Conservation (phyloP, 2,888 invertebrate genomes). For the Eupithecia vulgata region DNA sequence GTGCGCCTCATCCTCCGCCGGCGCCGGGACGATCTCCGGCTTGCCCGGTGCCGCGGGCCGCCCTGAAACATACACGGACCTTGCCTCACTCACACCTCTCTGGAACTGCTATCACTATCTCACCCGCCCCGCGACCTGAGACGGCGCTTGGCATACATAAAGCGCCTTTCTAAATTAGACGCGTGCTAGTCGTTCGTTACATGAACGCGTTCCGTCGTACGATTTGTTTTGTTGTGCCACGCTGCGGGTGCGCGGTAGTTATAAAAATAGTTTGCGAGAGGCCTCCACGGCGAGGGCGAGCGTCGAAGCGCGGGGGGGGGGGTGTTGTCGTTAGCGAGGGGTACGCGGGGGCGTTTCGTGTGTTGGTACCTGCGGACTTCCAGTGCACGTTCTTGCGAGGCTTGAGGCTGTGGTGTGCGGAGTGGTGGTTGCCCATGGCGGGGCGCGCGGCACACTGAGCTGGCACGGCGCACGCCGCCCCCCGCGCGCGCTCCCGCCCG, state of each 20-base stretch:
- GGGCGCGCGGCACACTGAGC: constrained; percentile 79
- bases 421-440: constrained; percentile 83
- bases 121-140: too few relatives aligned
- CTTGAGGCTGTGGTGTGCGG: constrained; percentile 77
- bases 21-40: constrained; percentile 89
- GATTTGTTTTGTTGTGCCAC: constrained; percentile 83
- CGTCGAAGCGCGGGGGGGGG: constrained; percentile 43
- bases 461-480: constrained; percentile 57
- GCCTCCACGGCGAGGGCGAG: constrained; percentile 46
- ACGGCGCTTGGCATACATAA: constrained; percentile 63
- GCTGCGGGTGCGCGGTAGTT: constrained; percentile 75
- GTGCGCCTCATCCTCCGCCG: constrained; percentile 90
- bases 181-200: constrained; percentile 78
- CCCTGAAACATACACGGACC: constrained; percentile 81
- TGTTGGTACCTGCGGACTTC: constrained; percentile 90
- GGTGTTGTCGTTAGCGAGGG: constrained; percentile 25
- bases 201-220: constrained; percentile 76
- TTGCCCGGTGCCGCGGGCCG: constrained; percentile 92
- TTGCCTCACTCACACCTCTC: constrained; percentile 46
- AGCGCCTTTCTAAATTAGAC: constrained; percentile 77
- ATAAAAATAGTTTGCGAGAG: constrained; percentile 75
- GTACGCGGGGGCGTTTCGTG: constrained; percentile 29
- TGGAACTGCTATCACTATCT: too few relatives aligned
- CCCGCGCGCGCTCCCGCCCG: constrained; percentile 55
- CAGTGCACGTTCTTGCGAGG: constrained; percentile 92